Conservation (phyloP, 2,797 vertebrate species). For the Odontamblyopus rebecca region DNA sequence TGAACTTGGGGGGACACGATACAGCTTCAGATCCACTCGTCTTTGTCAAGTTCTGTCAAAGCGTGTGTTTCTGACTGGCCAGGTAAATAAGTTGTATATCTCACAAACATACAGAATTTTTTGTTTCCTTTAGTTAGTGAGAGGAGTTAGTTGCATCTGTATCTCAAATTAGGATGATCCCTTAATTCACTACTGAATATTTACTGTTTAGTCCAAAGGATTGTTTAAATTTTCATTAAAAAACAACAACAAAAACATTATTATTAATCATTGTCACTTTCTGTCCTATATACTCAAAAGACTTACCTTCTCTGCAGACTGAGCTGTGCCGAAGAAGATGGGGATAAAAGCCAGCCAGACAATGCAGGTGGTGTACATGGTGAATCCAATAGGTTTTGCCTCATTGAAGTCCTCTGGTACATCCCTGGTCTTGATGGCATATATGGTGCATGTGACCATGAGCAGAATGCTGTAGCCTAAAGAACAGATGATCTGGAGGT, state of each 20-base stretch:
- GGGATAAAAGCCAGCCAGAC: constrained; percentile 99
- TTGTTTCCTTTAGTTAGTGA: no score
- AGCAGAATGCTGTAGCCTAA: constrained; percentile 98
- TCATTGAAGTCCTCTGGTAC: constrained; percentile 99
- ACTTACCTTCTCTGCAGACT: constrained; percentile 98
- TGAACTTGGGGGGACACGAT: no score
- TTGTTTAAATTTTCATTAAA: not conserved
- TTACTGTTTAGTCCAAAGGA: not conserved
- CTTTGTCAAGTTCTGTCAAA: no score
- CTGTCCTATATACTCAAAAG: constrained; percentile 44
- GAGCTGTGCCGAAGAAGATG: constrained; percentile 99
- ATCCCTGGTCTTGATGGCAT: constrained; percentile 98
- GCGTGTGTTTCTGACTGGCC: no score
- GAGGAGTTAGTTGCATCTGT: no score
- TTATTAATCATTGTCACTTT: constrained; percentile 16
- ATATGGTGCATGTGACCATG: constrained; percentile 99
- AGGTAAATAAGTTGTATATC: no score
- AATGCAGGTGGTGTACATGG: constrained; percentile 99
- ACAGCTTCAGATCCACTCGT: no score
- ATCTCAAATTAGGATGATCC: no score
- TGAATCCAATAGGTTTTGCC: constrained; percentile 99
- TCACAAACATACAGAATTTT: no score
- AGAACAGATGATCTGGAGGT: constrained; percentile 98
- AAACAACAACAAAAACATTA: not conserved
- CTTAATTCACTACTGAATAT: no score